phyloP scores from a whole-genome alignment of 2,113 vertebrate genomes.

The Psophia crepitans region DNA sequence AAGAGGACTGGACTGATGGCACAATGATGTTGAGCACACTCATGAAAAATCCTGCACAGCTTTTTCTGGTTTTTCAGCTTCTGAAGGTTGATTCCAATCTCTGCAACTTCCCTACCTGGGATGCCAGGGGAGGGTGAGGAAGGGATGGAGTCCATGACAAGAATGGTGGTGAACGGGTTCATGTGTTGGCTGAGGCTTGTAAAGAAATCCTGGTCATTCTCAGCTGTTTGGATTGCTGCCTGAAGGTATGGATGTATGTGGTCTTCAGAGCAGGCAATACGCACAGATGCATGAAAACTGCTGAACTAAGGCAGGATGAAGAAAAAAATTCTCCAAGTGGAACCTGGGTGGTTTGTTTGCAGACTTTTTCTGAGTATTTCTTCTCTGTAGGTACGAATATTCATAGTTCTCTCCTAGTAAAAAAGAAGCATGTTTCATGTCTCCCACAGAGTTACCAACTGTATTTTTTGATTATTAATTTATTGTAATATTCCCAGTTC shows the following conservation, averaged over 20 bases:
- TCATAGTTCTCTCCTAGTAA: not conserved
- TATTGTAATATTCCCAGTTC: not conserved
- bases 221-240: not conserved
- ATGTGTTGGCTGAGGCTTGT: not conserved
- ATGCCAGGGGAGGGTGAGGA: not conserved
- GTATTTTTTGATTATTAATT: not conserved
- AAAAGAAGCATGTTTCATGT: not conserved
- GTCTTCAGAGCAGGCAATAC: not conserved
- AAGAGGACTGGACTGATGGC: not conserved
- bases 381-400: not conserved
- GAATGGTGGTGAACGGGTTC: not conserved
- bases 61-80: constrained; percentile 16
- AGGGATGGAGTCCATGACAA: not conserved
- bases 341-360: not conserved
- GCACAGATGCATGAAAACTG: not conserved
- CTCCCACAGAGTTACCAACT: not conserved
- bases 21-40: not conserved
- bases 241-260: not conserved
- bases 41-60: not conserved
- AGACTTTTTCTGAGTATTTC: not conserved
- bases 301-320: not conserved
- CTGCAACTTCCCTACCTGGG: not conserved
- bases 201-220: not conserved
- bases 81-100: not conserved
- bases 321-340: not conserved